Evolutionary conservation across 1,140 invertebrate species (phyloP).

Genomic region (Sminthurides bifidus): DNA sequence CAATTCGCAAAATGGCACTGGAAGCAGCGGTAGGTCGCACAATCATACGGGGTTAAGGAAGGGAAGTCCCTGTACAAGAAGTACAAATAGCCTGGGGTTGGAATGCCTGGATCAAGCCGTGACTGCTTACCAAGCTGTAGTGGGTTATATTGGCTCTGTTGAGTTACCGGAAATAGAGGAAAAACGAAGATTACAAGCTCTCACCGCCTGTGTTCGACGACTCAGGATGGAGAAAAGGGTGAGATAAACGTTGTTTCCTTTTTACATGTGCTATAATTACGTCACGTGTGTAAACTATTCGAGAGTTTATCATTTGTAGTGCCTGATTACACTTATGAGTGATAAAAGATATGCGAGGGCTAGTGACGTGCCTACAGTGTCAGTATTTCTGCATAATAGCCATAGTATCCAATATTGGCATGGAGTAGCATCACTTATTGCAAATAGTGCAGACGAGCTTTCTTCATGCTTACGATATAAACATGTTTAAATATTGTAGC

Average conservation of each 20-base stretch:
- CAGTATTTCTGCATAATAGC: too few relatives aligned
- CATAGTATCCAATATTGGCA: too few relatives aligned
- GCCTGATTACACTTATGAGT: too few relatives aligned
- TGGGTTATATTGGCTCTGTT: constrained; percentile 88
- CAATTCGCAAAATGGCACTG: constrained; percentile 26
- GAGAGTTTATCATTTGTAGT: too few relatives aligned
- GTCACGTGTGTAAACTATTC: too few relatives aligned
- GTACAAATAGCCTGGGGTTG: constrained; percentile 9
- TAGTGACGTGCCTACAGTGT: too few relatives aligned
- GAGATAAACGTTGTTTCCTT: too few relatives aligned
- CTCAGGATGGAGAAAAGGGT: constrained; percentile 74
- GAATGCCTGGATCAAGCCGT: constrained; percentile 1
- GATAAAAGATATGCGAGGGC: too few relatives aligned
- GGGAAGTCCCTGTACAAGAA: constrained; percentile 15
- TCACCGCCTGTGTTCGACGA: constrained; percentile 71
- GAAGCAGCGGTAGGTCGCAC: constrained; percentile 18
- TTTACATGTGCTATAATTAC: too few relatives aligned
- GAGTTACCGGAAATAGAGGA: constrained; percentile 74
- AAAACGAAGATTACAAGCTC: constrained; percentile 42
- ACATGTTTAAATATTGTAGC: too few relatives aligned
- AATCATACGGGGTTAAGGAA: constrained; percentile 8
- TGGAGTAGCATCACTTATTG: too few relatives aligned
- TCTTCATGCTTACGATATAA: not conserved
- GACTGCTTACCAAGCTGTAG: constrained; percentile 47
- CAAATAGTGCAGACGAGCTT: too few relatives aligned